Conservation (phyloP, 2,113 vertebrate species). For the Setophaga kirtlandii region DNA sequence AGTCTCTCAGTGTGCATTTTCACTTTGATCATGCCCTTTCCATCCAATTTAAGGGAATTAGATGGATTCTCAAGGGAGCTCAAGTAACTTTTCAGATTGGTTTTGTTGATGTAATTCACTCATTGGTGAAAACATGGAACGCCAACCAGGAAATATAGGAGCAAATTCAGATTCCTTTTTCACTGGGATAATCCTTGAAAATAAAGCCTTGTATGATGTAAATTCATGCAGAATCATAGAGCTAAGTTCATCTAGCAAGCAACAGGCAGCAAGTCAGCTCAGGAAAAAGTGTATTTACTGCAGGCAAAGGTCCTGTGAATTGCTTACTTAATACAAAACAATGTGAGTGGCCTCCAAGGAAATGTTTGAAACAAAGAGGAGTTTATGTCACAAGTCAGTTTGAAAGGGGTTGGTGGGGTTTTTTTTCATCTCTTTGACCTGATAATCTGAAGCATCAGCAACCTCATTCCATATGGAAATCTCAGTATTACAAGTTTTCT, state of each 20-base stretch:
- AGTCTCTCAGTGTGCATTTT: background rate
- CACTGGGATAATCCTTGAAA: background rate
- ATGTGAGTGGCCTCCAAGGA: background rate
- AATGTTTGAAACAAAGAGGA: background rate
- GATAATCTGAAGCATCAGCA: background rate
- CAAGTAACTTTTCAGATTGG: background rate
- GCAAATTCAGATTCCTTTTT: background rate
- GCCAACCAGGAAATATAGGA: background rate
- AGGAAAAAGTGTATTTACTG: background rate
- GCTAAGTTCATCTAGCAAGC: background rate
- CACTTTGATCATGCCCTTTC: conserved; percentile 15
- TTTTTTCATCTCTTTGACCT: background rate
- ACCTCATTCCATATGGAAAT: background rate
- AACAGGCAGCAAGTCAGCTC: background rate
- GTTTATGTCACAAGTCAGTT: background rate
- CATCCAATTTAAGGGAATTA: conserved; percentile 9
- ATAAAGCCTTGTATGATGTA: background rate
- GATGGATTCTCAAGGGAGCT: background rate
- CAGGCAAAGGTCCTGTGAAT: background rate
- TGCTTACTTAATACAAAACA: background rate
- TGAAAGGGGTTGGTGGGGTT: background rate
- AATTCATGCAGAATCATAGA: background rate
- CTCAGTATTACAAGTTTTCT: background rate
- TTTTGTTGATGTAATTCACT: conserved; percentile 15
- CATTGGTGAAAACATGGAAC: background rate